Evolutionary conservation across 1,140 invertebrate species (phyloP), one percentile per base, ranked within the genome.

Genomic region (Drosophila quadrilineata): DNA sequence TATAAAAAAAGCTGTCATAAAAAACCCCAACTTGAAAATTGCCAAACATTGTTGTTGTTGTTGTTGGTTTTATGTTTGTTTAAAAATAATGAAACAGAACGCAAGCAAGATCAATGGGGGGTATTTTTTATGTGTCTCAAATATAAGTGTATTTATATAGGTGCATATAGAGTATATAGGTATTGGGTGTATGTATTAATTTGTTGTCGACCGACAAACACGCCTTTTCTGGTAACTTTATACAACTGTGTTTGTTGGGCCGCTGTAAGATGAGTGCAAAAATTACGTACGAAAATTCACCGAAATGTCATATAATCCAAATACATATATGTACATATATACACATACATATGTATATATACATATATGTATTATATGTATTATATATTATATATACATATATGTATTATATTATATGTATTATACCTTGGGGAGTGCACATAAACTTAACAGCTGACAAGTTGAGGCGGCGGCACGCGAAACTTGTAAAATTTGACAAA

Each of bases 181-280:
- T n/a, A n/a, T n/a, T n/a, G n/a, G n/a, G n/a, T n/a, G n/a, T n/a
- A n/a, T n/a, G n/a, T n/a, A n/a, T n/a, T n/a, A n/a, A 8, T 56
- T 10, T 45, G 12, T 38, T 19, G 57, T 24, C 56, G 38, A 64
- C 58, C 59, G 63, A 71, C 38, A 70, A 70, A 73, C 59, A 59
- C 65, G 63, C 59, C 70, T 73, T 50, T 65, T 62, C 41, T 60
- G 65, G 56, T 65, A 66, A 72, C 54, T 46, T 73, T 63, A 70
- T 65, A 54, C 60, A 38, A 12, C 49, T 60, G 36, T 53, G 38
- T 58, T 48, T 40, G 35, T 48, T 49, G 62, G 63, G 50, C 31
- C 16, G n/a, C 29, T 53, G 48, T 43, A 53, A 60, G 52, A 54
- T 69, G 66, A 74, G 66, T 56, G n/a, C n/a, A n/a, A n/a, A 67